Evolutionary conservation across 2,797 vertebrate genomes (phyloP).

Genomic region (Hemitrygon akajei): DNA sequence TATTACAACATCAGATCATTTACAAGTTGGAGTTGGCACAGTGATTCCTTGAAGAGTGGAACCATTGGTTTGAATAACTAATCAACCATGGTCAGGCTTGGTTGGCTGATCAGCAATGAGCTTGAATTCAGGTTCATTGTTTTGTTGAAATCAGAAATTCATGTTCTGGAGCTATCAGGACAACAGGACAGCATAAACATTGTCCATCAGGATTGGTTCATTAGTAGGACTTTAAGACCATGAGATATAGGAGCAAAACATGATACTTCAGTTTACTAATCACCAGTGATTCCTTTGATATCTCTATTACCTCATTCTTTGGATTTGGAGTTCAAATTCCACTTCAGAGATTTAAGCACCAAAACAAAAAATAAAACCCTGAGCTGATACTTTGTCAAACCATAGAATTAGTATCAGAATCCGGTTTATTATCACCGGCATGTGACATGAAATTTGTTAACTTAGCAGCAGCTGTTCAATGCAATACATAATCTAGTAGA

Average conservation of each 20-base stretch:
- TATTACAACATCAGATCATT: neutral
- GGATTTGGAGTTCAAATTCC: too few relatives aligned
- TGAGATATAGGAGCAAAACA: too few relatives aligned
- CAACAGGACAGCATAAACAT: neutral
- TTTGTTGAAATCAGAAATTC: neutral
- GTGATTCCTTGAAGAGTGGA: neutral
- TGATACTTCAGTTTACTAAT: neutral
- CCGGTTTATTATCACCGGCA: too few relatives aligned
- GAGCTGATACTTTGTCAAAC: too few relatives aligned
- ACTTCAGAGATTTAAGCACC: too few relatives aligned
- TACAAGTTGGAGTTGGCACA: neutral
- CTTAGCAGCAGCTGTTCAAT: too few relatives aligned
- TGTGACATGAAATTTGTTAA: too few relatives aligned
- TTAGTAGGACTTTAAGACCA: neutral
- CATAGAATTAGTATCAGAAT: too few relatives aligned
- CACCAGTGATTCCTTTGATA: neutral
- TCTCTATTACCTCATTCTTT: too few relatives aligned
- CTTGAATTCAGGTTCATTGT: neutral
- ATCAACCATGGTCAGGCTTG: neutral
- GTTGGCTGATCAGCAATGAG: neutral
- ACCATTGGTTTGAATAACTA: neutral
- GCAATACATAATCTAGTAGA: too few relatives aligned
- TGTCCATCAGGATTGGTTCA: neutral
- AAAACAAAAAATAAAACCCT: too few relatives aligned
- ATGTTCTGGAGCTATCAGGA: neutral